These are phyloP conservation scores for Reinhardtius hippoglossoides DNA, from an alignment of 2,113 vertebrate genomes.

Conservation along the genomic window DNA sequence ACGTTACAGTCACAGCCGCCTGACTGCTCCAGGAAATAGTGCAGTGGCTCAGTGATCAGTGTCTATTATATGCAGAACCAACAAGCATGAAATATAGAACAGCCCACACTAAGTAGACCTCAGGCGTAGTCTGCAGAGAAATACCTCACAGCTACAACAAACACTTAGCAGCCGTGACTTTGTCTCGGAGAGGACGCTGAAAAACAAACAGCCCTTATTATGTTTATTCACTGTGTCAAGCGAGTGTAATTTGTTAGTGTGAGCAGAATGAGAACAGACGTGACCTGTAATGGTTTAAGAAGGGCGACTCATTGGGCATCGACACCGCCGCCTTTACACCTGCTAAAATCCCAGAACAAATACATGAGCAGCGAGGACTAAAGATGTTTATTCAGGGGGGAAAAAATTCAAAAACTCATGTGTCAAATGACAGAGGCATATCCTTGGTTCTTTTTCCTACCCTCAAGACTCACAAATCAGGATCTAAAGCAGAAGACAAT, in stretches of 20 bases:
- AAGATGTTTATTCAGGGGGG: constrained; percentile 45
- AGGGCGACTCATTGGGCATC: constrained; percentile 50
- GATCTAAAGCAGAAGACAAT: constrained; percentile 72
- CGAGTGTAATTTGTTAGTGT: constrained; percentile 59
- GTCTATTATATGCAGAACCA: constrained; percentile 65
- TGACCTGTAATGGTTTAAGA: constrained; percentile 63
- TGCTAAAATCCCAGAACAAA: constrained; percentile 53
- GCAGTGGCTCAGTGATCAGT: constrained; percentile 57
- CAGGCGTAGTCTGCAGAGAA: constrained; percentile 56
- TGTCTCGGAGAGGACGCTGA: constrained; percentile 43
- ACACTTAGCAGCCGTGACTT: constrained; percentile 63
- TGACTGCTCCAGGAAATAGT: constrained; percentile 43
- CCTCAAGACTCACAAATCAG: constrained; percentile 55
- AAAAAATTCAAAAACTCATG: constrained; percentile 8
- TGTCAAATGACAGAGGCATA: constrained; percentile 46
- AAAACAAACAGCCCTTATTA: constrained; percentile 66
- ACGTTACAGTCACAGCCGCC: constrained; percentile 30
- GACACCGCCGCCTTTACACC: constrained; percentile 35
- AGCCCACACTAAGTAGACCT: constrained; percentile 62
- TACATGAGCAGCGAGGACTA: constrained; percentile 19
- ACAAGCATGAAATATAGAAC: constrained; percentile 72
- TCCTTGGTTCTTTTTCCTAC: background rate
- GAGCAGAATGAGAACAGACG: constrained; percentile 63
- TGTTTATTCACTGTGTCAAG: constrained; percentile 66
- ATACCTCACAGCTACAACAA: constrained; percentile 58